Conservation (phyloP, 2,797 vertebrate genomes). For the Hydrolagus colliei region DNA sequence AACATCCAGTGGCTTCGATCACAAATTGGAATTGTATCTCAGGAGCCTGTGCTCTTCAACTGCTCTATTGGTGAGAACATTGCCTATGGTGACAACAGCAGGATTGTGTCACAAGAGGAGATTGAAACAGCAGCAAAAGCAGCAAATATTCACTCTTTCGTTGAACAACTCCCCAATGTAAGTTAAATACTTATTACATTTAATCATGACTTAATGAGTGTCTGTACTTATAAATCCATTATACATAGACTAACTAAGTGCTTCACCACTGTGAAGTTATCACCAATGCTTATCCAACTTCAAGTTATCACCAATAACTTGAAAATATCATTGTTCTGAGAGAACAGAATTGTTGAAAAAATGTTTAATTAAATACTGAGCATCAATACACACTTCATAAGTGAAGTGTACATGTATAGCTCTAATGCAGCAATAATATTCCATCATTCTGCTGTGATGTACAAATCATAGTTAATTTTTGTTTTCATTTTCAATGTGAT, state of each 20-base stretch:
- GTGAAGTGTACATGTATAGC: neutral
- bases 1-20: slow-evolving; percentile 47
- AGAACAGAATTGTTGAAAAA: neutral
- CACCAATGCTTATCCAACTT: too few species aligned
- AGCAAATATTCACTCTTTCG: slow-evolving; percentile 46
- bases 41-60: slow-evolving; percentile 48
- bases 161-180: slow-evolving; percentile 46
- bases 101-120: slow-evolving; percentile 41
- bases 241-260: neutral
- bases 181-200: slow-evolving; percentile 20
- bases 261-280: too few species aligned
- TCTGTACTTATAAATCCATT: neutral
- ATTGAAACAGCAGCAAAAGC: slow-evolving; percentile 45
- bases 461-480: neutral
- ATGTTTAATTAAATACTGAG: neutral
- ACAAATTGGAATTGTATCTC: slow-evolving; percentile 45
- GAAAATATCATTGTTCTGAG: neutral
- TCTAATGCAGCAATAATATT: neutral
- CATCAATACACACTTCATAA: neutral
- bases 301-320: neutral
- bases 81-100: slow-evolving; percentile 45
- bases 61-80: slow-evolving; percentile 49
- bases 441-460: neutral
- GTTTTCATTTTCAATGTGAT: too few species aligned
- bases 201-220: neutral